Evolutionary conservation across 2,888 invertebrate genomes (phyloP).

Genomic region (Junonia oenone): DNA sequence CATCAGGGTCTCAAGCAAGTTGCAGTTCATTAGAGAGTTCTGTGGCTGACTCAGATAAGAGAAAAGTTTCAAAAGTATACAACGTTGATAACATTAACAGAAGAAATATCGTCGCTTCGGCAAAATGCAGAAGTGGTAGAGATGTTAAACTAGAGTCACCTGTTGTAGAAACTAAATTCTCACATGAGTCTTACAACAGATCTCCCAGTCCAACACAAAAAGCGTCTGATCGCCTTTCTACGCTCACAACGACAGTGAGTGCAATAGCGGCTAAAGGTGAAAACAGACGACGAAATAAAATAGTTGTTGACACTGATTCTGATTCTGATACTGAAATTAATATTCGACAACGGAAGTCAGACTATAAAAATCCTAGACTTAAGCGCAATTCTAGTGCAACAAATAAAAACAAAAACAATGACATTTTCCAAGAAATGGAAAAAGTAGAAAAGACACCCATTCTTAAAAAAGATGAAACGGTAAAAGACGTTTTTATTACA

Average conservation of each 20-base stretch:
- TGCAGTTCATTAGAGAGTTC: conserved; percentile 83
- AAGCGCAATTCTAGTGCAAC: conserved; percentile 65
- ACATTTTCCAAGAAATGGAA: conserved; percentile 45
- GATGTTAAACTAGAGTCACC: conserved; percentile 86
- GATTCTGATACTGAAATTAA: conserved; percentile 62
- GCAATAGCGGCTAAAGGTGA: conserved; percentile 74
- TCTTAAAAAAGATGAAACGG: conserved; percentile 55
- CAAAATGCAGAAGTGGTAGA: conserved; percentile 90
- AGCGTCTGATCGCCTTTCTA: conserved; percentile 76
- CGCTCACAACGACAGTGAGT: conserved; percentile 75
- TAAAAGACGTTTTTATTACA: conserved; percentile 58
- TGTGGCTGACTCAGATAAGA: conserved; percentile 81
- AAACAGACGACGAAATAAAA: conserved; percentile 68
- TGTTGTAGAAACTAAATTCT: conserved; percentile 85
- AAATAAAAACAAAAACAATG: conserved; percentile 60
- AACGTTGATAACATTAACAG: conserved; percentile 91
- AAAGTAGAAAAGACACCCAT: conserved; percentile 57
- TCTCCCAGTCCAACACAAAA: conserved; percentile 71
- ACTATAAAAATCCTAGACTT: conserved; percentile 67
- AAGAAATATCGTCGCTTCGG: conserved; percentile 91
- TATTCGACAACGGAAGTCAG: conserved; percentile 65
- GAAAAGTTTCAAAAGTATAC: conserved; percentile 86
- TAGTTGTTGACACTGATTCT: conserved; percentile 67
- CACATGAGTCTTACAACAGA: conserved; percentile 77
- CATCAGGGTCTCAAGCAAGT: conserved; percentile 86